Evolutionary conservation across 1,140 invertebrate species (phyloP).

Genomic region (Caenorhabditis tropicalis): DNA sequence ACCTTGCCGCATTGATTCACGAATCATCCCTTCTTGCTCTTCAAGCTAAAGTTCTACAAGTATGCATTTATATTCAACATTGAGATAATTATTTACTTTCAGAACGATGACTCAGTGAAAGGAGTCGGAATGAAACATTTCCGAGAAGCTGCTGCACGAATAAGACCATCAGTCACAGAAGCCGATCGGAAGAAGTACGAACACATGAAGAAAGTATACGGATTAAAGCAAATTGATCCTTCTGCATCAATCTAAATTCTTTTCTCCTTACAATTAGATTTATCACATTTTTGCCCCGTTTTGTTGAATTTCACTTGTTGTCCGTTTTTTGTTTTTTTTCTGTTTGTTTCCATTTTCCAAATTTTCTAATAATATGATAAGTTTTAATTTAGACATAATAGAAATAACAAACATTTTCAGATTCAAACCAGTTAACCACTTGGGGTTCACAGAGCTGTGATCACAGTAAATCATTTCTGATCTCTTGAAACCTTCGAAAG

Average conservation of each 20-base stretch:
- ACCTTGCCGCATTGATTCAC: constrained; percentile 81
- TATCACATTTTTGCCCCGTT: not conserved
- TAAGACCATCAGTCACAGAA: constrained; percentile 80
- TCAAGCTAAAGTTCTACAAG: not conserved
- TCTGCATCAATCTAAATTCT: no score
- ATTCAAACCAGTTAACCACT: no score
- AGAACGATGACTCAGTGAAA: constrained; percentile 57
- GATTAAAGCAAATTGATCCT: not conserved
- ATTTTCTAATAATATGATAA: no score
- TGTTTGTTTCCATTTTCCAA: no score
- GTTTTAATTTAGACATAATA: no score
- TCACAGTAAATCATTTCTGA: no score
- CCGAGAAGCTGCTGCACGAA: constrained; percentile 78
- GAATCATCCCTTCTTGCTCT: constrained; percentile 47
- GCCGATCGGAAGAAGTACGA: constrained; percentile 56
- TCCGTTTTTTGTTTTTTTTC: not conserved
- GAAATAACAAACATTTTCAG: no score
- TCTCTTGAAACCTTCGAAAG: no score
- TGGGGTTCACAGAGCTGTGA: no score
- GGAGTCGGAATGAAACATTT: constrained; percentile 76
- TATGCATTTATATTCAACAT: not conserved
- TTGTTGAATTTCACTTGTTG: not conserved
- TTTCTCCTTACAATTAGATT: not conserved
- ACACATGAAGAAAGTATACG: constrained; percentile 54
- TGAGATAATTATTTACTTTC: constrained; percentile 3